A percentile compares a stretch with the other conserved stretches of the same genome.
phyloP scores from a whole-genome alignment of 1,140 invertebrate genomes.

The Drosophila bipectinata region DNA sequence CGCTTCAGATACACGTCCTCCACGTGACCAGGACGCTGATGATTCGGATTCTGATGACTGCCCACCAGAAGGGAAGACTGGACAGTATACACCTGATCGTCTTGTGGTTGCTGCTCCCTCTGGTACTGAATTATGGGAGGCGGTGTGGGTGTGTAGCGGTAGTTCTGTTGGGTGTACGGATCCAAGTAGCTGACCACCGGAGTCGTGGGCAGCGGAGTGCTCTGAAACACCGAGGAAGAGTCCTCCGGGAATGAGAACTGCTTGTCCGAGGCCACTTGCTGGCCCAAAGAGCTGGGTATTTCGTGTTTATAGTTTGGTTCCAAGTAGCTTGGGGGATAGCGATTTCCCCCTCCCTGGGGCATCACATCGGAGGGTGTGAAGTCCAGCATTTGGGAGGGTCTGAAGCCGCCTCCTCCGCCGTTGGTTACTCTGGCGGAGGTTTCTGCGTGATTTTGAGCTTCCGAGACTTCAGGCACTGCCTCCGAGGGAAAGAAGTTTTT shows the following conservation, averaged over 20 bases:
- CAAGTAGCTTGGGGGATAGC: constrained; percentile 74
- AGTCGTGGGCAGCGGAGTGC: constrained; percentile 63
- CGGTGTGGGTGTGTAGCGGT: constrained; percentile 56
- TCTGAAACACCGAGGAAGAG: constrained; percentile 31
- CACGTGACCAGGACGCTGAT: constrained; percentile 25
- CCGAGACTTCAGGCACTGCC: constrained; percentile 16
- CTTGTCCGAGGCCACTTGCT: constrained; percentile 55
- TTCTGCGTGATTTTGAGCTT: background rate
- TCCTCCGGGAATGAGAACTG: constrained; percentile 64
- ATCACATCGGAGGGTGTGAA: constrained; percentile 75
- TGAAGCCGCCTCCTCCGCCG: constrained; percentile 48
- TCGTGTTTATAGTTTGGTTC: constrained; percentile 65
- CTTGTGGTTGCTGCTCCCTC: constrained; percentile 34
- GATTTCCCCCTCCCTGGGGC: constrained; percentile 28
- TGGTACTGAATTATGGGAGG: constrained; percentile 57
- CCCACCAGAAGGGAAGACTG: constrained; percentile 78
- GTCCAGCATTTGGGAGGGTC: constrained; percentile 73
- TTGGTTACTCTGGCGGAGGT: constrained; percentile 49
- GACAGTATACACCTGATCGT: constrained; percentile 73
- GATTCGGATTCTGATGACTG: constrained; percentile 39
- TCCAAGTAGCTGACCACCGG: constrained; percentile 76
- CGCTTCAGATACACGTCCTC: constrained; percentile 70
- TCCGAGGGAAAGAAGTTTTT: constrained; percentile 76
- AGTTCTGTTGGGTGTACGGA: constrained; percentile 78
- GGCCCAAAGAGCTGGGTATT: constrained; percentile 52